Percentiles rank a stretch among this genome's conserved stretches.
Evolutionary conservation across 92 coral and sea anemone species (phyloP).

Genomic region (Epizoanthus illoricatus): DNA sequence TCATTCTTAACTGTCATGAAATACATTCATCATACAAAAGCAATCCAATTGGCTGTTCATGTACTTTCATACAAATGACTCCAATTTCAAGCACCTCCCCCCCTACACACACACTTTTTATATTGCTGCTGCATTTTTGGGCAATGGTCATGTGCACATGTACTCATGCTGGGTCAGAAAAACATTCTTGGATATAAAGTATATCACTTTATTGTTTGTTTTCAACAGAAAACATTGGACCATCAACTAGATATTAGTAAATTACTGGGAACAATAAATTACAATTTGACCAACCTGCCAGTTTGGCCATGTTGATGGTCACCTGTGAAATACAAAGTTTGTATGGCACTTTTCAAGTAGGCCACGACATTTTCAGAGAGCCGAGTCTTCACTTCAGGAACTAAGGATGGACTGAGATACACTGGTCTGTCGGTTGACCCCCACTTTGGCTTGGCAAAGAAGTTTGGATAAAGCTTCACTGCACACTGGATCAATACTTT

Average conservation of each 20-base stretch:
- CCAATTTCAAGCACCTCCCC: too few species aligned
- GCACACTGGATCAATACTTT: background rate
- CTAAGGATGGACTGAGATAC: background rate
- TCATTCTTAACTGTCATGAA: too few species aligned
- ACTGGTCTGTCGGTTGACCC: constrained; percentile 14
- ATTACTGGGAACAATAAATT: background rate
- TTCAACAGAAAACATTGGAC: background rate
- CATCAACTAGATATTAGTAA: background rate
- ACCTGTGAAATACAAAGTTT: constrained; percentile 3
- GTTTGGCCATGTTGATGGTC: constrained; percentile 20
- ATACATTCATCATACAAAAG: too few species aligned
- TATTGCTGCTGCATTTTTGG: too few species aligned
- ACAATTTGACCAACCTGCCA: background rate
- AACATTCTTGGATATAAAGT: too few species aligned
- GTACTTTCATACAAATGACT: too few species aligned
- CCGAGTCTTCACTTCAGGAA: background rate
- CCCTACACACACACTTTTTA: too few species aligned
- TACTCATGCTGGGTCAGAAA: too few species aligned
- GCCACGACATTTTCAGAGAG: background rate
- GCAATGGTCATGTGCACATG: too few species aligned
- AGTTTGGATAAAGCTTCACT: background rate
- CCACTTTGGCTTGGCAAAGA: background rate
- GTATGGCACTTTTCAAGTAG: constrained; percentile 5
- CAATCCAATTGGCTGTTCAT: too few species aligned
- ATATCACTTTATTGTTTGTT: too few species aligned